These are phyloP conservation scores for Takifugu rubripes DNA, from an alignment of 2,797 vertebrate genomes.

Conservation along the genomic window DNA sequence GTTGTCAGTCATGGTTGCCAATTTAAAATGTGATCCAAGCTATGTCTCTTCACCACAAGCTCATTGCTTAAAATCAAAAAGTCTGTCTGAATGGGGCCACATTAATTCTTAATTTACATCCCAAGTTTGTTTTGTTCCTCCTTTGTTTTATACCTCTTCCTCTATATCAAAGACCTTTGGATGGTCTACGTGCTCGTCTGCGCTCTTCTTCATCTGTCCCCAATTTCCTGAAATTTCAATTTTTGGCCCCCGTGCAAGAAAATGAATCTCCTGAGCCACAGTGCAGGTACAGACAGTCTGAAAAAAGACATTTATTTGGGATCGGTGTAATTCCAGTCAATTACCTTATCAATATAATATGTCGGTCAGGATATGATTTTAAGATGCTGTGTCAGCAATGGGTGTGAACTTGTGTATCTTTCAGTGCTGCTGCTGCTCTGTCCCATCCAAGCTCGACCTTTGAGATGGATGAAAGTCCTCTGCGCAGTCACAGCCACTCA, in stretches of 20 bases:
- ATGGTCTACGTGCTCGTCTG: conserved; percentile 90
- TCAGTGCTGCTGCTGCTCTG: conserved; percentile 83
- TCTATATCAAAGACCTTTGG: conserved; percentile 76
- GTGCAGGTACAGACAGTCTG: conserved; percentile 80
- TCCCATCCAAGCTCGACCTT: conserved; percentile 63
- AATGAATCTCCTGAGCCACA: conserved; percentile 83
- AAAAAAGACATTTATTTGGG: not conserved
- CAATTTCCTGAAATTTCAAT: conserved; percentile 99
- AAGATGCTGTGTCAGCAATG: no score
- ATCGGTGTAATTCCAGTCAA: not conserved
- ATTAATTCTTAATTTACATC: conserved; percentile 6
- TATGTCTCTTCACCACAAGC: not conserved
- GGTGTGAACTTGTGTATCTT: conserved; percentile 40
- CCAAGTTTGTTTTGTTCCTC: conserved; percentile 31
- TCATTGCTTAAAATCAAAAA: not conserved
- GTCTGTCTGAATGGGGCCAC: conserved; percentile 22
- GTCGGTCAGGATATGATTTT: not conserved
- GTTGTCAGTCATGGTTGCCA: not conserved
- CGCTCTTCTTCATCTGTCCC: conserved; percentile 96
- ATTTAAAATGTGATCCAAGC: conserved; percentile 3
- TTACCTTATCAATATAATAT: not conserved
- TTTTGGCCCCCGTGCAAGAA: conserved; percentile 95
- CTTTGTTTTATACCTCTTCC: conserved; percentile 21
- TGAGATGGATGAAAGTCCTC: conserved; percentile 72
- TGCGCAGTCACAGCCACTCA: conserved; percentile 85